Base-by-base conservation (phyloP, 2,888 invertebrate genomes). In the Heliconius hortense region DNA sequence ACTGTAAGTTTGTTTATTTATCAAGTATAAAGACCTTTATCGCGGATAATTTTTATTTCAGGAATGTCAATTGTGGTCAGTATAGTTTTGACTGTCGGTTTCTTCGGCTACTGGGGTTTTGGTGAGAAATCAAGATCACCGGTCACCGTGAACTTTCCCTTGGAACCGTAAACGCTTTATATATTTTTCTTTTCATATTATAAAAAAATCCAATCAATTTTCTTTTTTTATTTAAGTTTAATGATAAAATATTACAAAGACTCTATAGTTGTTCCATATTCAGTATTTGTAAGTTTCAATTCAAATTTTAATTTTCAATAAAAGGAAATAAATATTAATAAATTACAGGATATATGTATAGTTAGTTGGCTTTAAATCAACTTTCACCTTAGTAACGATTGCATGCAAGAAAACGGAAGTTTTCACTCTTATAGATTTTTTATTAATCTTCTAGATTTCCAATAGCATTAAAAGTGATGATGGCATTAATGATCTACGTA, bases 21-120 rank as follows among this genome's bases (percentile, higher is more conserved):
- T 48, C 48, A 48, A 48, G 7, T 18, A 48, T 48, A 48, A 15
- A 21, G 1, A 59, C 59, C 24, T 11, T 11, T 59, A n/a, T 11
- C 13, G 26, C 13, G 31, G 5, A 21, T 28, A n/a, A 60, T 72
- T 53, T 64, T 28, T 53, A 56, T 81, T 81, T 8, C 79, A 89
- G 89, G 86, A 0, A 86, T 87, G 88, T 76, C 84, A 0, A 28
- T 84, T 1, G 84, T 88, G 0, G 76, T 85, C 0, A 4, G 63
- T 0, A 76, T 85, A 7, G 87, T 88, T 21, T 75, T 84, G 75
- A 72, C 75, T 0, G 82, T 88, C 0, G 90, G 89, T 0, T 86
- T 86, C 76, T 86, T 89, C 53, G 90, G 89, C 0, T 87, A 87
- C 72, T 90, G 86, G 87, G 86, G 86, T 1, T 89, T 84, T 31